Percentiles rank a stretch among this genome's conserved stretches.
phyloP scores from a whole-genome alignment of 2,888 invertebrate genomes.

The Ferdinandea cuprea region DNA sequence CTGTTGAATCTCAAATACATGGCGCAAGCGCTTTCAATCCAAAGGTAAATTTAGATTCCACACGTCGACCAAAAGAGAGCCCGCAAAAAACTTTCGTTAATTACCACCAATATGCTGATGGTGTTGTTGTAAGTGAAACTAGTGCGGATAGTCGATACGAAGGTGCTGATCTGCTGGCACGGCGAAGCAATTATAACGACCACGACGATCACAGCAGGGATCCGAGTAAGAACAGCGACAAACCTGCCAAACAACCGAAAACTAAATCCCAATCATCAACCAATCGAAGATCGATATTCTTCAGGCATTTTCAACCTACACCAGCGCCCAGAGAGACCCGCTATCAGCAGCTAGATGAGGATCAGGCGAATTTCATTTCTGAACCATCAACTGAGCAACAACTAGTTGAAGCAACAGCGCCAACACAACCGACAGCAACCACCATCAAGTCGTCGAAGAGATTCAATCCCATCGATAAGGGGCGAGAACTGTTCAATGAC shows the following conservation, averaged over 20 bases:
- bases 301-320: slow-evolving; percentile 48
- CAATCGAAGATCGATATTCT: slow-evolving; percentile 59
- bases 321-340: slow-evolving; percentile 33
- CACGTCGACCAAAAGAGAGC: slow-evolving; percentile 45
- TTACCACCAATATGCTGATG: slow-evolving; percentile 54
- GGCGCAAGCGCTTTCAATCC: slow-evolving; percentile 53
- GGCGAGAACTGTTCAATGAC: slow-evolving; percentile 80
- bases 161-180: slow-evolving; percentile 75
- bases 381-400: not conserved
- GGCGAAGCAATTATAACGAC: slow-evolving; percentile 64
- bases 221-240: slow-evolving; percentile 35
- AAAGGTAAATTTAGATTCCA: slow-evolving; percentile 73
- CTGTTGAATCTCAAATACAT: slow-evolving; percentile 10
- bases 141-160: slow-evolving; percentile 76
- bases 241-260: slow-evolving; percentile 47
- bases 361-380: slow-evolving; percentile 20
- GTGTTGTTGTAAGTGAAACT: slow-evolving; percentile 71
- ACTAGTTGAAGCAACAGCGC: too few species aligned
- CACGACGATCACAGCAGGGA: slow-evolving; percentile 68
- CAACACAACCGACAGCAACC: not conserved
- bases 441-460: slow-evolving; percentile 60
- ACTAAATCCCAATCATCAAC: slow-evolving; percentile 35
- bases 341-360: slow-evolving; percentile 46
- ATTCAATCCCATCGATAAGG: slow-evolving; percentile 79
- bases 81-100: slow-evolving; percentile 49